Conservation (phyloP, 2,888 invertebrate genomes). For the Aplocera efformata region DNA sequence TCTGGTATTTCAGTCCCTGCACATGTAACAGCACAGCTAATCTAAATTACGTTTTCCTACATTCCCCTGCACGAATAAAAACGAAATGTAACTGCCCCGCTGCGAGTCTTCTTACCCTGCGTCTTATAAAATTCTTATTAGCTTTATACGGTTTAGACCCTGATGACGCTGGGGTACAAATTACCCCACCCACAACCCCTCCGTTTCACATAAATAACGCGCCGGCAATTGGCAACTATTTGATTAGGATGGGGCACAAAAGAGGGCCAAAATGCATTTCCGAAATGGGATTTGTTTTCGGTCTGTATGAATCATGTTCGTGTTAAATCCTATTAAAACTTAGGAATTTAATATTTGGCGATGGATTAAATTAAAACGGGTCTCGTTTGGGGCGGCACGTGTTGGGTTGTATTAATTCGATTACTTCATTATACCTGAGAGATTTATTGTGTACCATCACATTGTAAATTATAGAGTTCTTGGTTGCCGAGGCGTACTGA, state of each 20-base stretch:
- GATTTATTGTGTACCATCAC: too few relatives aligned
- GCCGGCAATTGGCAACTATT: slow-evolving; percentile 59
- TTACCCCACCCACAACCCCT: slow-evolving; percentile 36
- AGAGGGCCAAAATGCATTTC: slow-evolving; percentile 55
- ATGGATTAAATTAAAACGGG: slow-evolving; percentile 43
- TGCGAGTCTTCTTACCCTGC: slow-evolving; percentile 20
- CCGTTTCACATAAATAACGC: slow-evolving; percentile 56
- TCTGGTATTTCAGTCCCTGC: too few relatives aligned
- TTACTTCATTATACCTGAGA: slow-evolving; percentile 8
- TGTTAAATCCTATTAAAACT: slow-evolving; percentile 35
- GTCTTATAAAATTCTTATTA: slow-evolving; percentile 74
- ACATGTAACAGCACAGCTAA: too few relatives aligned
- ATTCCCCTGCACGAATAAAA: slow-evolving; percentile 1
- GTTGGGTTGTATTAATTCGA: slow-evolving; percentile 18
- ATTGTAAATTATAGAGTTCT: too few relatives aligned
- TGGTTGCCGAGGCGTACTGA: too few relatives aligned
- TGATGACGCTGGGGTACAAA: slow-evolving; percentile 50
- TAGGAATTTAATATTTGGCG: slow-evolving; percentile 31
- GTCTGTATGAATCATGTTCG: slow-evolving; percentile 47
- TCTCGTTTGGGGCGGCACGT: slow-evolving; percentile 23
- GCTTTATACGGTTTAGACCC: slow-evolving; percentile 46
- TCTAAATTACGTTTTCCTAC: too few relatives aligned
- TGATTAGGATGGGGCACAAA: slow-evolving; percentile 58
- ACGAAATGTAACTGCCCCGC: slow-evolving; percentile 8
- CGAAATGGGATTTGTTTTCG: slow-evolving; percentile 60